A percentile compares a stretch with the other conserved stretches of the same genome.
These are phyloP conservation scores for Pseudopodoces humilis DNA, from an alignment of 2,113 vertebrate genomes.

Conservation along the genomic window DNA sequence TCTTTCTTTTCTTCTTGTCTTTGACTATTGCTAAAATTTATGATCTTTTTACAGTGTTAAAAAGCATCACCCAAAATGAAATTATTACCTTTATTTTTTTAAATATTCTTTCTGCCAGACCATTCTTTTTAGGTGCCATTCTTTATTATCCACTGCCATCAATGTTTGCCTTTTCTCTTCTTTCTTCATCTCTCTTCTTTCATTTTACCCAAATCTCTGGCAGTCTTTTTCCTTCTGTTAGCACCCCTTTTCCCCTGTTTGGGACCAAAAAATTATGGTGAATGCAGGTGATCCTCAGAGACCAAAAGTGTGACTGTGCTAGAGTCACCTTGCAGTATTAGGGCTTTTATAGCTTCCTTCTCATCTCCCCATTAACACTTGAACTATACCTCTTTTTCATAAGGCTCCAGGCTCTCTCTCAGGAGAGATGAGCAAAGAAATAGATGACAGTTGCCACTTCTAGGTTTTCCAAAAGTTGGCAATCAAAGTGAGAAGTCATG, in stretches of 20 bases:
- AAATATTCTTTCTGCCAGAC: not conserved
- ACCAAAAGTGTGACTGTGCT: not conserved
- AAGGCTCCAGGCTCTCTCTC: constrained; percentile 8
- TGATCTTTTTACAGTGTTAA: not conserved
- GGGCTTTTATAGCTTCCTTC: not conserved
- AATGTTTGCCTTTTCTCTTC: not conserved
- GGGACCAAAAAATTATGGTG: not conserved
- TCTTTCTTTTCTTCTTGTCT: not conserved
- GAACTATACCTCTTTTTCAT: constrained; percentile 8
- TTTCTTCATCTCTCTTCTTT: not conserved
- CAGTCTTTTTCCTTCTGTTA: not conserved
- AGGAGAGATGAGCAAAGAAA: constrained; percentile 5
- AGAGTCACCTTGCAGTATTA: not conserved
- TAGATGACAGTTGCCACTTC: constrained; percentile 25
- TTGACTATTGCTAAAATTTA: not conserved
- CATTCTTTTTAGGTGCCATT: not conserved
- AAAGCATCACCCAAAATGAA: not conserved
- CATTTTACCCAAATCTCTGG: not conserved
- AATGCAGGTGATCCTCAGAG: not conserved
- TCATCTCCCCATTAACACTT: constrained; percentile 20
- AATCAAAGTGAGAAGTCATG: constrained; percentile 60
- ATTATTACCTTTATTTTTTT: not conserved
- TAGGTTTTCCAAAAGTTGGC: constrained; percentile 40
- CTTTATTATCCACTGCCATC: not conserved
- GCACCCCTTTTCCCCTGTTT: not conserved